Evolutionary conservation across 2,113 vertebrate species (phyloP).

Genomic region (Lates calcarifer): DNA sequence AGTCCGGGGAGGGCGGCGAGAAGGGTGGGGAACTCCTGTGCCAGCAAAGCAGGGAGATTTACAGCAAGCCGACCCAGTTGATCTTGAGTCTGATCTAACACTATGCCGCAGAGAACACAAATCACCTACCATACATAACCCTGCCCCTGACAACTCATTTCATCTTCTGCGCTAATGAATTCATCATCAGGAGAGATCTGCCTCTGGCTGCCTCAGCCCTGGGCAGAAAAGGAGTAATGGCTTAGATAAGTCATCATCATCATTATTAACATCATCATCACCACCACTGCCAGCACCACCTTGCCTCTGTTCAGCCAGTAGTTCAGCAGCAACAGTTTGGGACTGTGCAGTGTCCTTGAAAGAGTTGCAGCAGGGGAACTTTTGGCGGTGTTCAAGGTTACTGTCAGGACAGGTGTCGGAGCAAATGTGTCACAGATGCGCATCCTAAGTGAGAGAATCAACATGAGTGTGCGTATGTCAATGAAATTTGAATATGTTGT

Average conservation of each 20-base stretch:
- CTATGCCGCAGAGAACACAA: conserved; percentile 72
- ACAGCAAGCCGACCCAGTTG: conserved; percentile 51
- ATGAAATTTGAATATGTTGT: conserved; percentile 75
- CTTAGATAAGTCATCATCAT: conserved; percentile 72
- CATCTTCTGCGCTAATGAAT: conserved; percentile 80
- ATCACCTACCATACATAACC: conserved; percentile 78
- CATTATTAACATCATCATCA: conserved; percentile 47
- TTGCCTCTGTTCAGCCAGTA: conserved; percentile 31
- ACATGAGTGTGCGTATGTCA: conserved; percentile 57
- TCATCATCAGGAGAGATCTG: conserved; percentile 71
- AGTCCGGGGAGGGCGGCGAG: conserved; percentile 27
- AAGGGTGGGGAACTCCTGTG: conserved; percentile 51
- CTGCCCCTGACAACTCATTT: conserved; percentile 76
- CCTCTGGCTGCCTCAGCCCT: conserved; percentile 60
- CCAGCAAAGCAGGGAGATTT: conserved; percentile 70
- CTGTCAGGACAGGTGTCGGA: conserved; percentile 39
- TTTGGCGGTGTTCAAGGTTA: conserved; percentile 62
- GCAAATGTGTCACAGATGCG: conserved; percentile 44
- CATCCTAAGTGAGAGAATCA: conserved; percentile 57
- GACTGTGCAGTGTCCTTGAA: conserved; percentile 45
- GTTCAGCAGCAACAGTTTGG: conserved; percentile 64
- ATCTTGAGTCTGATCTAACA: conserved; percentile 59
- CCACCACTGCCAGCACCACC: conserved; percentile 31
- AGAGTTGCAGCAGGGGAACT: conserved; percentile 47
- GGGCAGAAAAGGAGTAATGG: conserved; percentile 70